phyloP scores from a whole-genome alignment of 2,113 vertebrate genomes.

The Saguinus midas region DNA sequence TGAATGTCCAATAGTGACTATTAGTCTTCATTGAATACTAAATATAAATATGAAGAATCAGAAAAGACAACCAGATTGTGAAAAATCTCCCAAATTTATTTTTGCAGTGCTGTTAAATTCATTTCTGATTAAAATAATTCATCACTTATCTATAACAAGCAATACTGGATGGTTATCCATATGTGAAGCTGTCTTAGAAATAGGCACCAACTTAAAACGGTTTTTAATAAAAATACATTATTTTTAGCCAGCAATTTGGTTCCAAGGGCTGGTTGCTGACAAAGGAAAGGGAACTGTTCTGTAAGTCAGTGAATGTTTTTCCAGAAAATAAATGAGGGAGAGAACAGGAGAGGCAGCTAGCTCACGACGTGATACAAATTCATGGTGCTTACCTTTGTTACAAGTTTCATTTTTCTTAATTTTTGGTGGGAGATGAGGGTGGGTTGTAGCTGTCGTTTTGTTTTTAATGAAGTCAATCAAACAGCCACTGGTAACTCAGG shows the following conservation, averaged over 20 bases:
- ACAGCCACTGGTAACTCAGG: neutral
- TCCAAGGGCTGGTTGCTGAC: conserved; percentile 32
- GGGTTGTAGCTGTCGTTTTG: neutral
- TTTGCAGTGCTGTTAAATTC: conserved; percentile 76
- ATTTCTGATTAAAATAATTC: conserved; percentile 82
- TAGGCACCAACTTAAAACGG: conserved; percentile 57
- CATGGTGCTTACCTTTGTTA: neutral
- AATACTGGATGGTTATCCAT: conserved; percentile 54
- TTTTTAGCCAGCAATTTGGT: conserved; percentile 69
- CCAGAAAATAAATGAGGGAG: conserved; percentile 63
- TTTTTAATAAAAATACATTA: conserved; percentile 79
- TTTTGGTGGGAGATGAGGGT: neutral
- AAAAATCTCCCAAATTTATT: conserved; percentile 78
- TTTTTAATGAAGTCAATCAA: neutral
- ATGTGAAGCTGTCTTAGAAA: conserved; percentile 66
- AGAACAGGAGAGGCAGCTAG: neutral
- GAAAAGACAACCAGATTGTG: conserved; percentile 72
- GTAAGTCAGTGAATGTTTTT: conserved; percentile 38
- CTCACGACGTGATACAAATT: neutral
- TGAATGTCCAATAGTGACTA: conserved; percentile 45
- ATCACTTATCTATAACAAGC: conserved; percentile 77
- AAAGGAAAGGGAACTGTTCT: neutral
- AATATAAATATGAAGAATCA: conserved; percentile 68
- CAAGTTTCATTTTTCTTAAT: conserved; percentile 44
- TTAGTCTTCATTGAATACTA: conserved; percentile 73